Evolutionary conservation across 2,113 vertebrate genomes (phyloP), one percentile per base, ranked within the genome.

Genomic region (Ctenodactylus gundi): DNA sequence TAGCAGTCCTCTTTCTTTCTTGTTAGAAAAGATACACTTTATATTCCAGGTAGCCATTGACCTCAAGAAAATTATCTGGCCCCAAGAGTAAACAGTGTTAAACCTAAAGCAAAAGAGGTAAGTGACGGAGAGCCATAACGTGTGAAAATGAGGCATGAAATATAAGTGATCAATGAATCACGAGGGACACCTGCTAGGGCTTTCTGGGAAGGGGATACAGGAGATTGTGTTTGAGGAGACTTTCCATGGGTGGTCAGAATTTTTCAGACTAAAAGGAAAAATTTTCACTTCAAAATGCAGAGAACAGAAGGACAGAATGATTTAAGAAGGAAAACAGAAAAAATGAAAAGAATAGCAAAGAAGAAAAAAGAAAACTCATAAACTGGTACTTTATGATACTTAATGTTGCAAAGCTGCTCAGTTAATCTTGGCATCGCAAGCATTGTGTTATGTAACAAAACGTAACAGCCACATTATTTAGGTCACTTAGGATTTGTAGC

Each of bases 281-380:
- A 25, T n/a, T 49, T 7, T 44, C 1, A 10, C 44, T 13, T 41
- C 8, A 57, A 76, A 3, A 31, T 4, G 20, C 8, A 41, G 14
- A 80, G 27, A 10, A 49, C 31, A 0, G 21, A 25, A 62, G 62
- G 58, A 60, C 0, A 53, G 7, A 64, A 70, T 46, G 23, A 9
- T 67, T 29, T n/a, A n/a, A 12, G 18, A 0, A 2, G 6, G 0
- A 10, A 9, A 14, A 4, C 4, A 82, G 4, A 6, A 7, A 18
- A 62, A 77, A 21, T 2, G 9, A 29, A 11, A 7, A 13, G 4
- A 6, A 4, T 25, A 72, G 25, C 1, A 12, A 27, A 64, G 15
- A 65, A 39, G 9, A 4, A 7, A 11, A 4, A 10, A 53, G 11
- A 23, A 6, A 23, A 65, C 60, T 13, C 4, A 6, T 14, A 20